Percentiles rank a stretch among this genome's conserved stretches.
These are phyloP conservation scores for Ptychadena robeensis DNA, from an alignment of 2,797 vertebrate species.

Conservation along the genomic window DNA sequence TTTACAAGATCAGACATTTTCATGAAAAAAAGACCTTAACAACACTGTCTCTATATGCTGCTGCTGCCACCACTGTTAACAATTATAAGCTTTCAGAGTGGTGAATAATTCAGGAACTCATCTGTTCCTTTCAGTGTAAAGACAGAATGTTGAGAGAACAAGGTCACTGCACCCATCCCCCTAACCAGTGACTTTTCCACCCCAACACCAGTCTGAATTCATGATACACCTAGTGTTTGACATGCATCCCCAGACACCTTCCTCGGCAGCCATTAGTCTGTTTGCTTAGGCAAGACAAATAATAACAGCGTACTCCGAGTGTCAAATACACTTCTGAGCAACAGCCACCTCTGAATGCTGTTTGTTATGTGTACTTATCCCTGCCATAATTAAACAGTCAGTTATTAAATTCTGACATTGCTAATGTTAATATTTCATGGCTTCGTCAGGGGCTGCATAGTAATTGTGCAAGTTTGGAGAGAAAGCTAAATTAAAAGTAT, in stretches of 20 bases:
- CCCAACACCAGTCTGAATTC: slow-evolving; percentile 70
- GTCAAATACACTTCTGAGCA: slow-evolving; percentile 55
- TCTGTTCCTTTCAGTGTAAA: slow-evolving; percentile 74
- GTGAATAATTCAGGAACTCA: slow-evolving; percentile 92
- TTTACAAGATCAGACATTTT: slow-evolving; percentile 71
- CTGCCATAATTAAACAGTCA: slow-evolving; percentile 27
- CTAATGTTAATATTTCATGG: slow-evolving; percentile 1
- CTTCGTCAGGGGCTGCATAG: slow-evolving; percentile 41
- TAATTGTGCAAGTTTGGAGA: slow-evolving; percentile 47
- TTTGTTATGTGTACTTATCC: slow-evolving; percentile 58
- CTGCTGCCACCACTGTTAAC: slow-evolving; percentile 76
- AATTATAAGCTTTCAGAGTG: slow-evolving; percentile 85
- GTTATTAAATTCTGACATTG: slow-evolving; percentile 54
- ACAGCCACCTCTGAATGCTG: slow-evolving; percentile 36
- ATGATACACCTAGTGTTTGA: slow-evolving; percentile 74
- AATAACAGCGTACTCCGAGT: slow-evolving; percentile 60
- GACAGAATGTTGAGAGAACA: slow-evolving; percentile 72
- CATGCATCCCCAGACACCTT: slow-evolving; percentile 70
- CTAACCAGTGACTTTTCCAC: slow-evolving; percentile 74
- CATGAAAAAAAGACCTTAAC: slow-evolving; percentile 64
- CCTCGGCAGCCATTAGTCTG: slow-evolving; percentile 69
- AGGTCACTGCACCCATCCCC: slow-evolving; percentile 71
- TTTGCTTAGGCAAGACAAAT: slow-evolving; percentile 71
- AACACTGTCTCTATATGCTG: slow-evolving; percentile 68
- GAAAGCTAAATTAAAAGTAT: slow-evolving; percentile 62